A percentile compares a stretch with the other conserved stretches of the same genome.
Evolutionary conservation across 2,113 vertebrate genomes (phyloP).

Genomic region (Poeciliopsis prolifica): DNA sequence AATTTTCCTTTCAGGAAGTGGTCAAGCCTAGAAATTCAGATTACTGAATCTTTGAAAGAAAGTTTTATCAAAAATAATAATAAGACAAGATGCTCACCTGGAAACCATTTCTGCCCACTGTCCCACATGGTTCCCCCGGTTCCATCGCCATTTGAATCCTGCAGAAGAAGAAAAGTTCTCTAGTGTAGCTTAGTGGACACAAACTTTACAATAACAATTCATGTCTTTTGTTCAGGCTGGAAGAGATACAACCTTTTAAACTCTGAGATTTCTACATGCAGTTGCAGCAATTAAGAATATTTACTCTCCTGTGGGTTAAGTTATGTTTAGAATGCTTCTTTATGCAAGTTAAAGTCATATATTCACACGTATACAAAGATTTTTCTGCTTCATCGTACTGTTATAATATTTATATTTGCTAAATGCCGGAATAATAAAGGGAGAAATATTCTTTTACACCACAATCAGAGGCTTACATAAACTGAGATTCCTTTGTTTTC

Average conservation of each 20-base stretch:
- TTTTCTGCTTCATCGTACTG: background rate
- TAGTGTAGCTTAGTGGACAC: background rate
- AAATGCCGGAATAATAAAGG: no score
- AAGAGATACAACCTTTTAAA: background rate
- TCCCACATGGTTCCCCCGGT: background rate
- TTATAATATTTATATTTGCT: background rate
- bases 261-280: background rate
- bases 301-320: background rate
- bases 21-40: no score
- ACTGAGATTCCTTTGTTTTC: no score
- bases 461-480: no score
- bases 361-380: no score
- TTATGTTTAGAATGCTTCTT: background rate
- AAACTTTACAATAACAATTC: background rate
- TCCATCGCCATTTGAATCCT: background rate
- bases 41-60: background rate
- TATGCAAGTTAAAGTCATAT: no score
- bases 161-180: background rate
- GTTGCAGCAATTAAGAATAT: background rate
- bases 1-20: no score
- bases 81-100: conserved; percentile 38
- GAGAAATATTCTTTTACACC: no score
- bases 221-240: background rate
- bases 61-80: background rate
- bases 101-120: background rate